Conservation (phyloP, 2,797 vertebrate genomes). For the Allobates femoralis region DNA sequence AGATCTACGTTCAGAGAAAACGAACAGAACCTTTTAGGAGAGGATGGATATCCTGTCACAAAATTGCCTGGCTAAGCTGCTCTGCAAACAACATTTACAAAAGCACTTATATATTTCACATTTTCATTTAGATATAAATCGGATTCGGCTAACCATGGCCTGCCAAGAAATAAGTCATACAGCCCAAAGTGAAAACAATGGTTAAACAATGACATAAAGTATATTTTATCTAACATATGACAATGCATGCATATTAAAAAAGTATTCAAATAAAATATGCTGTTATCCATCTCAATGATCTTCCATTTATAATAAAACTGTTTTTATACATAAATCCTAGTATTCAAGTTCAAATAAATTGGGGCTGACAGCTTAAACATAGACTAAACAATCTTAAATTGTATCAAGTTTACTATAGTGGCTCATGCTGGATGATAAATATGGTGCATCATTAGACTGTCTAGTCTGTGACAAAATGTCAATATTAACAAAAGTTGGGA, state of each 20-base stretch:
- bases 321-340: background rate
- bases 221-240: background rate
- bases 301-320: background rate
- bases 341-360: background rate
- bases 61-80: constrained; percentile 55
- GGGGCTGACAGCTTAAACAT: too few species aligned
- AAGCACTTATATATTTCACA: constrained; percentile 16
- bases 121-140: constrained; percentile 18
- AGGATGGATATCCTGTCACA: constrained; percentile 60
- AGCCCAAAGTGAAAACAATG: background rate
- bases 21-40: constrained; percentile 54
- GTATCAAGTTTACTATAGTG: too few species aligned
- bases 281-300: background rate
- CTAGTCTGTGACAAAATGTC: too few species aligned
- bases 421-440: too few species aligned
- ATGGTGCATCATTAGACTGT: too few species aligned
- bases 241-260: background rate
- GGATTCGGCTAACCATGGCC: background rate
- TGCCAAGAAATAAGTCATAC: background rate
- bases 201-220: background rate
- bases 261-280: background rate
- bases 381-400: too few species aligned
- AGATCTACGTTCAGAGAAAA: constrained; percentile 49
- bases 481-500: too few species aligned
- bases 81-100: constrained; percentile 18